These are phyloP conservation scores for Euleptes europaea DNA, from an alignment of 2,113 vertebrate species.

Conservation along the genomic window DNA sequence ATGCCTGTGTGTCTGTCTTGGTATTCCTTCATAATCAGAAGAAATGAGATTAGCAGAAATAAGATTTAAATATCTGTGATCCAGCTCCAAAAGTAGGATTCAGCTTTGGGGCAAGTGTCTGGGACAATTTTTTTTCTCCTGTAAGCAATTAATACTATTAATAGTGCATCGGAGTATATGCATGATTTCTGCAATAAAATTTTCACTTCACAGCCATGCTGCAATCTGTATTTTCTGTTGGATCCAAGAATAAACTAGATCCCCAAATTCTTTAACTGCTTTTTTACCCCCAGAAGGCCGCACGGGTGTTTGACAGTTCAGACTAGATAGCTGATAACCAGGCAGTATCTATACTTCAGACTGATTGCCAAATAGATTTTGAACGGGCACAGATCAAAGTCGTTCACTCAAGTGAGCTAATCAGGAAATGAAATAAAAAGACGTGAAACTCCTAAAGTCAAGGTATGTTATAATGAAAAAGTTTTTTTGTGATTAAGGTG, in stretches of 20 bases:
- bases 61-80: constrained; percentile 14
- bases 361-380: not conserved
- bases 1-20: not conserved
- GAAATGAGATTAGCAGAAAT: not conserved
- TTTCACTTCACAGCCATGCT: not conserved
- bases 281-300: not conserved
- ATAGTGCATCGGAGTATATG: not conserved
- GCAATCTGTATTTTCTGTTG: not conserved
- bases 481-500: not conserved
- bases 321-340: not conserved
- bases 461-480: not conserved
- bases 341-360: not conserved
- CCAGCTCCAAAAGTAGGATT: not conserved
- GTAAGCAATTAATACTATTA: not conserved
- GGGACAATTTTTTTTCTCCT: not conserved
- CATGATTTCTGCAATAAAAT: not conserved
- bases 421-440: not conserved
- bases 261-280: not conserved
- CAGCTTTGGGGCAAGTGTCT: not conserved
- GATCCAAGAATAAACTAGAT: not conserved
- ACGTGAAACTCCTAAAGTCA: not conserved
- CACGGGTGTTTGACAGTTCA: not conserved
- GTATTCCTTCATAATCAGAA: not conserved
- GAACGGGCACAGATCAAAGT: not conserved
- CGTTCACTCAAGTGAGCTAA: not conserved